These are phyloP conservation scores for Deroptyus accipitrinus DNA, from an alignment of 2,113 vertebrate species.

Conservation along the genomic window DNA sequence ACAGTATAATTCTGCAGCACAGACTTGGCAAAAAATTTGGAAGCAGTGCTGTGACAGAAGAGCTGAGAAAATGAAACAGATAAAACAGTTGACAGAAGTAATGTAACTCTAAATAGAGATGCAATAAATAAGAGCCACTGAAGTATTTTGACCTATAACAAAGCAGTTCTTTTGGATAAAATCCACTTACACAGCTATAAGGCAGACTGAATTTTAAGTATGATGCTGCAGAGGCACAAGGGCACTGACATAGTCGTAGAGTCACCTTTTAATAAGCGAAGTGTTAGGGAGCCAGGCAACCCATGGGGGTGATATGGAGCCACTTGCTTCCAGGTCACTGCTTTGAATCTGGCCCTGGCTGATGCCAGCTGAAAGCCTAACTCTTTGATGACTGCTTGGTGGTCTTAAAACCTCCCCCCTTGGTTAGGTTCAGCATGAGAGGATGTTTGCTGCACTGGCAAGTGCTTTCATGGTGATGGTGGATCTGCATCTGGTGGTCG, in stretches of 20 bases:
- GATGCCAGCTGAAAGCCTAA: neutral
- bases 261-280: conserved; percentile 51
- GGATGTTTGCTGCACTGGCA: neutral
- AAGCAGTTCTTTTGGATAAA: neutral
- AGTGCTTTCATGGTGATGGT: neutral
- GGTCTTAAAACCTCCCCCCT: neutral
- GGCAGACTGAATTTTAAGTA: neutral
- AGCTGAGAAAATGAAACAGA: conserved; percentile 28
- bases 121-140: conserved; percentile 1
- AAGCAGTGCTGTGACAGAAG: neutral
- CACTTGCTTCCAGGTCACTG: conserved; percentile 65
- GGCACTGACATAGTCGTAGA: neutral
- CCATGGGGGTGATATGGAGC: conserved; percentile 11
- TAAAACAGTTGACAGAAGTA: conserved; percentile 12
- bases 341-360: neutral
- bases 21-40: conserved; percentile 36
- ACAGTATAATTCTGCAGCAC: neutral
- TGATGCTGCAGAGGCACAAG: neutral
- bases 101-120: neutral
- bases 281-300: conserved; percentile 29
- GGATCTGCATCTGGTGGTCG: neutral
- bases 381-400: conserved; percentile 11
- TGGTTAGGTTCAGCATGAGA: neutral
- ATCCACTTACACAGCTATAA: neutral
- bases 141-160: conserved; percentile 4